Base-by-base conservation (phyloP, 2,888 invertebrate species). In the Resseliella maxima region DNA sequence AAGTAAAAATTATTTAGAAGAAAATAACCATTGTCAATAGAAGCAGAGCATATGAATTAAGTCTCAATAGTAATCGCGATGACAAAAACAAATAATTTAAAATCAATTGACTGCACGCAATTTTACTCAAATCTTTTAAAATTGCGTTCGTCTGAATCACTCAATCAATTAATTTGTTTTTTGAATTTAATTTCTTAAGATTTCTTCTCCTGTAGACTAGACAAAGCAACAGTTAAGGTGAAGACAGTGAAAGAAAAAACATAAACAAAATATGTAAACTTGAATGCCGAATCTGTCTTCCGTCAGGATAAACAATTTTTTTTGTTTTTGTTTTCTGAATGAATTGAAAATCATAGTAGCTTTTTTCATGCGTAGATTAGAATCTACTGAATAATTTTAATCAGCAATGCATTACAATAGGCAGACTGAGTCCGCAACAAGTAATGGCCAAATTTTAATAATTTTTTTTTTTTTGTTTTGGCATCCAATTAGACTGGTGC, bases 291-390 rank as follows among this genome's bases (percentile, higher is more conserved):
- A 72, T 72, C 72, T 72, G 72, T 72, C 72, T 72, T 72, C 72
- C 72, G 31, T 72, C 72, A 35, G 72, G 72, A 31, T 35, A 72
- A n/a, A n/a, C n/a, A n/a, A n/a, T n/a, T n/a, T n/a, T n/a, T n/a
- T n/a, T n/a, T n/a, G n/a, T 72, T 31, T 8, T 2, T 15, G 0
- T 72, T 72, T 72, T 27, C 72, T 31, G 31, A 72, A 72, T 35
- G 72, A 31, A 72, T 59, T 5, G 3, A 24, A 59, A 59, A 24
- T 59, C 1, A 6, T 12, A 27, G 72, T 35, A 6, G 72, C 72
- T 72, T 72, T 72, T 72, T 59, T 24, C 12, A 41, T 5, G 12
- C 41, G 41, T 41, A 41, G 12, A 24, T 59, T 6, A 15, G 18
- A 72, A 72, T 50, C 8, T 50, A 72, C n/a, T n/a, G n/a, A 15